Base-by-base conservation (phyloP, 2,113 vertebrate genomes). In the Corythornis cristatus region DNA sequence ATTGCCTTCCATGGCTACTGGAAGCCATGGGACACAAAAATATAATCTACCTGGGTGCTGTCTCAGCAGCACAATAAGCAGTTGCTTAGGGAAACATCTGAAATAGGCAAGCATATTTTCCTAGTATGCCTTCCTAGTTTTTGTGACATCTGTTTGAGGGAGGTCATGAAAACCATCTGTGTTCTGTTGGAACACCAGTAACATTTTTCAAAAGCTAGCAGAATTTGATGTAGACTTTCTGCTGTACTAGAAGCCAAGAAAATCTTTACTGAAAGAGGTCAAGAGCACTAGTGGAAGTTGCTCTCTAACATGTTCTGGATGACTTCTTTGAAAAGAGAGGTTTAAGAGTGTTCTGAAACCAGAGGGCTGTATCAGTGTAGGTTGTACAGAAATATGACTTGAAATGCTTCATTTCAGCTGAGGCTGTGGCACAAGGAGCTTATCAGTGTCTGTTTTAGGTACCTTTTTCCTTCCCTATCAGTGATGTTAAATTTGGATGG, bases 361-460 rank as follows among this genome's bases (percentile, higher is more conserved):
- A 4, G n/a, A 33, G 64, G 45, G 37, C 3, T 11, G 8, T 66
- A 22, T 62, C 46, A 50, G 16, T 11, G 2, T 25, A 64, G 15
- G 12, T 58, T 85, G 33, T 67, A 51, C 22, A 70, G 23, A 11
- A 42, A 11, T 70, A 42, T 48, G 37, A 56, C 33, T 51, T 91
- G 11, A 8, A 40, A 48, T 64, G 6, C 17, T 53, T 53, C 18
- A 83, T 68, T 60, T 76, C 20, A 61, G 5, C 5, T 53, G 31
- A 2, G 3, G 5, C 37, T 8, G 1, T 11, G 8, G 5, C 35
- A 7, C 0, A 0, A 79, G 35, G 6, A 68, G 5, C 37, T 56
- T 4, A 33, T 81, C 25, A 33, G 53, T 43, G 12, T 50, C 15
- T 33, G 12, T 62, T 64, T 4, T 54, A 66, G 15, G 9, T 62